phyloP scores from a whole-genome alignment of 2,797 vertebrate species.

The Luscinia megarhynchos region DNA sequence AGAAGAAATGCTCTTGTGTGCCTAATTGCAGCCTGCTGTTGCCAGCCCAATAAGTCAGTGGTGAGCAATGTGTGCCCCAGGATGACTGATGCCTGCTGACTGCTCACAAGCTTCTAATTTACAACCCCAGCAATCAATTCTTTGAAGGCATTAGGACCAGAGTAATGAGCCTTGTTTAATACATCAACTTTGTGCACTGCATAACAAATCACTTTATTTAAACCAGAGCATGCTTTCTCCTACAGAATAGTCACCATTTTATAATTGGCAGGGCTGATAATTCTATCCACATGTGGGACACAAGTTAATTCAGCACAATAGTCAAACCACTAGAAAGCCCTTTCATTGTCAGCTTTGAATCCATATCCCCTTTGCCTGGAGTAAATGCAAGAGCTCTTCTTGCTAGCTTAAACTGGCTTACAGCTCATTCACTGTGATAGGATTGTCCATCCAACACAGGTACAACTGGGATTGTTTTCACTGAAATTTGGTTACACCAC shows the following conservation, averaged over 20 bases:
- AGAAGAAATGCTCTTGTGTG: conserved; percentile 2
- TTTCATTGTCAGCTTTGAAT: neutral
- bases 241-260: neutral
- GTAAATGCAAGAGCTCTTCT: neutral
- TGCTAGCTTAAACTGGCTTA: neutral
- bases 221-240: neutral
- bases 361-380: neutral
- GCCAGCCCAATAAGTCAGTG: neutral
- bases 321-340: neutral
- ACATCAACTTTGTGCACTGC: neutral
- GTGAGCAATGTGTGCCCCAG: neutral
- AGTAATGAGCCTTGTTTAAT: neutral
- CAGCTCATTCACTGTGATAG: neutral
- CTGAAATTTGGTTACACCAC: neutral
- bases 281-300: neutral
- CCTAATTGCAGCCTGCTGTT: neutral
- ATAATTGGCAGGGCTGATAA: neutral
- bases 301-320: neutral
- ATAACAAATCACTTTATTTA: neutral
- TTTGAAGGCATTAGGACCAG: neutral
- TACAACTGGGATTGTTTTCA: neutral
- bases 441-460: neutral
- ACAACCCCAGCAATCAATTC: neutral
- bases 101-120: conserved; percentile 35
- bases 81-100: conserved; percentile 15